phyloP scores from a whole-genome alignment of 2,888 invertebrate species.

The Lacanobia oleracea region DNA sequence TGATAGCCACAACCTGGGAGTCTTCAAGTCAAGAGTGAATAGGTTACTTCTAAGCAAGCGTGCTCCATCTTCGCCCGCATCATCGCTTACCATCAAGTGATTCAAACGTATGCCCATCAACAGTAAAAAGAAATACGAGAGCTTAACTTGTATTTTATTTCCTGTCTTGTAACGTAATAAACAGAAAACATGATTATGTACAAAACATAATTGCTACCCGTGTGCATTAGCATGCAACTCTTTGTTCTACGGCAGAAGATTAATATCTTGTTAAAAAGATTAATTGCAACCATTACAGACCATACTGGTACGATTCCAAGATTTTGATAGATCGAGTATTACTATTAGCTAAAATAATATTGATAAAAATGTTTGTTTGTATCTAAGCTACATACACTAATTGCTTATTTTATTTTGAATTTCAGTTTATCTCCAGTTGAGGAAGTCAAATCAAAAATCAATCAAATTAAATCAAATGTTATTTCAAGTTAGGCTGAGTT shows the following conservation, averaged over 20 bases:
- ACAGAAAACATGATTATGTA: slow-evolving; percentile 7
- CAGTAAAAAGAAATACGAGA: too few species aligned
- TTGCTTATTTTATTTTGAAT: background rate
- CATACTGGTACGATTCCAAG: slow-evolving; percentile 31
- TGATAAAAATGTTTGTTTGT: background rate
- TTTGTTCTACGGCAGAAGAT: slow-evolving; percentile 45
- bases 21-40: too few species aligned
- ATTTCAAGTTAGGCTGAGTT: too few species aligned
- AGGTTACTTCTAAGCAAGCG: too few species aligned
- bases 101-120: too few species aligned
- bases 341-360: background rate
- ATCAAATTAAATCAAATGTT: too few species aligned
- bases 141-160: slow-evolving; percentile 1
- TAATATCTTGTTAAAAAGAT: slow-evolving; percentile 38
- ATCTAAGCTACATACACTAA: background rate
- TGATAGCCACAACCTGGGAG: too few species aligned
- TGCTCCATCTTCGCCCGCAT: too few species aligned
- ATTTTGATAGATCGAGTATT: background rate
- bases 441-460: too few species aligned
- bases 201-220: slow-evolving; percentile 6
- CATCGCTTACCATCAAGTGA: too few species aligned
- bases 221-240: slow-evolving; percentile 34
- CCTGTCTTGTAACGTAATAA: background rate
- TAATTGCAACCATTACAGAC: slow-evolving; percentile 28
- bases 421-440: background rate